Evolutionary conservation across 2,113 vertebrate genomes (phyloP), one percentile per base, ranked within the genome.

Genomic region (Gymnogyps californianus): DNA sequence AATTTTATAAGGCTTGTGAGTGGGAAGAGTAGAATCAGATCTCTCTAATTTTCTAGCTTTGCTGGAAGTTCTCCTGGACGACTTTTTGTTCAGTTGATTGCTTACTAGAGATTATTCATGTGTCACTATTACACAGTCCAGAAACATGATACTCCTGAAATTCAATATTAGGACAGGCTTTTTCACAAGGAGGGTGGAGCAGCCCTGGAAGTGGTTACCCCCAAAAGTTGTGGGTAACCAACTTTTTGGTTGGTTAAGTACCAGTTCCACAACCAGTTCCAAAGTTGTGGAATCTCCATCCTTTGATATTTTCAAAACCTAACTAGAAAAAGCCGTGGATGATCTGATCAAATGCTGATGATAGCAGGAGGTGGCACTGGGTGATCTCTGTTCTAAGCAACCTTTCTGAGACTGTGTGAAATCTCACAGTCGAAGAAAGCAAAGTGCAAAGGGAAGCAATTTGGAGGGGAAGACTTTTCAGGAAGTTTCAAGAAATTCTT

Each of bases 11-110:
- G 22, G 8, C 15, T 49, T 4, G 2, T 28, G 6, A 69, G 6
- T 42, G 8, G 5, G 11, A 91, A 76, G 2, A 38, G 9, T 38
- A 80, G 34, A 11, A n/a, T 61, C 2, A 36, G 29, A 40, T 38
- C 14, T 46, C 18, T 87, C 5, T 44, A 61, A 69, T 54, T 72
- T 54, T 85, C 36, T 72, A 46, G 5, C 3, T 83, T 75, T 91
- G 8, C 17, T 2, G 0, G 46, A 72, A 49, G 25, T 77, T 83
- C 10, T 76, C 12, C 29, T 46, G 47, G 1, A n/a, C 5, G 2
- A 79, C 6, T 44, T 74, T 66, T 40, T 79, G 6, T 55, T 80
- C 54, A 61, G 22, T 49, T 4, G 2, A 13, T n/a, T 34, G 5
- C 6, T 88, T 70, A 40, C 4, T 13, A 47, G 25, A 57, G 65